Conservation (phyloP, 2,113 vertebrate species). For the Arenaria interpres region DNA sequence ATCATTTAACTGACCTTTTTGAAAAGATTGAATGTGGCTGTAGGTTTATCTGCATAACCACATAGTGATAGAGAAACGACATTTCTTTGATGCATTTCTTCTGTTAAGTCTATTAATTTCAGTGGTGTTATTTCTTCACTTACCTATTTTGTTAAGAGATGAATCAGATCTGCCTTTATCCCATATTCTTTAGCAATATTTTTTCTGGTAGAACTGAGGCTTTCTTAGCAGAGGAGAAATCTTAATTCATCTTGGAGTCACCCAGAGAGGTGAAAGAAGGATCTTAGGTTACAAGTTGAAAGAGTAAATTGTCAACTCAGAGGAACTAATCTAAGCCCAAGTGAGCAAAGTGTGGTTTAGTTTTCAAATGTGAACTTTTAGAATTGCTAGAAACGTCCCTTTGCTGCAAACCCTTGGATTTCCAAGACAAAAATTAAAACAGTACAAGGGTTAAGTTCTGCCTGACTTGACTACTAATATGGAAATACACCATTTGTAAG, state of each 20-base stretch:
- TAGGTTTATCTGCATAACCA: neutral
- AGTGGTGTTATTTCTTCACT: neutral
- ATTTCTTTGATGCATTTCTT: neutral
- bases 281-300: constrained; percentile 2
- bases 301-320: neutral
- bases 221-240: neutral
- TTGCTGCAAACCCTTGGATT: neutral
- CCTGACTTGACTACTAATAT: neutral
- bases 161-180: neutral
- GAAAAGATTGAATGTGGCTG: neutral
- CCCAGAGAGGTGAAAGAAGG: neutral
- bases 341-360: neutral
- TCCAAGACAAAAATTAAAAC: neutral
- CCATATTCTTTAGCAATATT: neutral
- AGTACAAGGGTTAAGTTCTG: neutral
- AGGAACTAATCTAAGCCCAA: neutral
- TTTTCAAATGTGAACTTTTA: neutral
- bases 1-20: neutral
- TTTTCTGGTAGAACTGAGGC: neutral
- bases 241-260: neutral
- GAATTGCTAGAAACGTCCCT: neutral
- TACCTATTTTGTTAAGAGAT: neutral
- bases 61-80: neutral
- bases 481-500: neutral
- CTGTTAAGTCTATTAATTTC: neutral